phyloP scores from a whole-genome alignment of 2,797 vertebrate genomes.

The Spinus olivaceus region DNA sequence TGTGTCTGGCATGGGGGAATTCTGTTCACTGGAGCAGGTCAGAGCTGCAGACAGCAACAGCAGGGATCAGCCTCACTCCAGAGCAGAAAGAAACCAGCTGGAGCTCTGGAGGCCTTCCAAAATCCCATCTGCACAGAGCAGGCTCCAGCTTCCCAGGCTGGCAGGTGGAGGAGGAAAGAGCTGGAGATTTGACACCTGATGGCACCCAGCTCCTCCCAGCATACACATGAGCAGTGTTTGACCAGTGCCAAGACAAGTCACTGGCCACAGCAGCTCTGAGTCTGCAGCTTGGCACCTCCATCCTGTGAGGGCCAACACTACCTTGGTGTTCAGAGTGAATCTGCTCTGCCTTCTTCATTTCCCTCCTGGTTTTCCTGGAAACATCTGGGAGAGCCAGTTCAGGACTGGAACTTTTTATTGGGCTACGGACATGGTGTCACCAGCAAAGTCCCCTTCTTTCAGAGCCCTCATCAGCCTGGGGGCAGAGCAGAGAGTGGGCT shows the following conservation, averaged over 20 bases:
- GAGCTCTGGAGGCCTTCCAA: background rate
- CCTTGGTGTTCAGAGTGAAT: accelerated
- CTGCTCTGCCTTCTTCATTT: background rate
- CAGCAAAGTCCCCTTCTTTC: background rate
- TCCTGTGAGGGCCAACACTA: accelerated
- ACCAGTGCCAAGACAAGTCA: background rate
- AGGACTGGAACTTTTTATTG: background rate
- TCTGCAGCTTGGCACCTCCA: background rate
- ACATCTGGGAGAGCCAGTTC: background rate
- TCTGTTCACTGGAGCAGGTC: background rate
- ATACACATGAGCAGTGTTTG: background rate
- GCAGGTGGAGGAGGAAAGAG: background rate
- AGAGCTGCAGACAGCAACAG: background rate
- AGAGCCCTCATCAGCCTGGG: background rate
- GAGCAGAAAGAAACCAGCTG: conserved; percentile 9
- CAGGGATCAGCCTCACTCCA: background rate
- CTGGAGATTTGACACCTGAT: background rate
- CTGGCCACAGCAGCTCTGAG: background rate
- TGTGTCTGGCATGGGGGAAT: background rate
- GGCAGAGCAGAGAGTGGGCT: background rate
- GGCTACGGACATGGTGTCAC: accelerated
- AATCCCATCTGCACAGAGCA: background rate
- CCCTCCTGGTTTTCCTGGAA: background rate
- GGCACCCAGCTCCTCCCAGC: background rate
- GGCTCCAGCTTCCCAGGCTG: background rate